Base-by-base conservation (phyloP, 2,797 vertebrate species). In the Synanceia verrucosa region DNA sequence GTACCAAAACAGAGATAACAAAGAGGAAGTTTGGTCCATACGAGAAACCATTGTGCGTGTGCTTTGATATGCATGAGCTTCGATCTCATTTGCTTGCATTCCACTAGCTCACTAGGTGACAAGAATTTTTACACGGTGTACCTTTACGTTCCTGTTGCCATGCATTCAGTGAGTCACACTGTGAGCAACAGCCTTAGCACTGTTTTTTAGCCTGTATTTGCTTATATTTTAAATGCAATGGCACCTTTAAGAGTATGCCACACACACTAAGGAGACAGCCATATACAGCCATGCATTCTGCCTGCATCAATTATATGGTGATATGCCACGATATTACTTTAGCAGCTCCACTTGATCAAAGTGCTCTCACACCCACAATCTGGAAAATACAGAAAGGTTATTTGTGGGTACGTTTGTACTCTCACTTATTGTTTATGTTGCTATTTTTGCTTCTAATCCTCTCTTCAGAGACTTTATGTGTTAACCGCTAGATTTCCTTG, bases 401-500 rank as follows among this genome's bases (percentile, higher is more conserved):
- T 76, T 62, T 69, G 34, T 14, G 6, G 37, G 24, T 34, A 53
- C 31, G 8, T 57, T 67, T 53, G 53, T 44, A 1, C 37, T 56
- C 61, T 63, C 29, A 1, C 65, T 72, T 23, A n/a, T 48, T 9
- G 28, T 47, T 65, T 44, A n/a, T 52, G 61, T 62, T 46, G 48
- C 71, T 76, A 70, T 86, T 86, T 70, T 48, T 62, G 52, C 59
- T 50, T 71, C 36, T 78, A 83, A 82, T 86, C 79, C 73, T 36
- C 47, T 75, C 59, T 63, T 79, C 51, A 58, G 58, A 77, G 59
- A 59, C 2, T 33, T 48, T n/a, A 10, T 41, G 46, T 60, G 59
- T 29, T 36, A 66, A 83, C 69, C 64, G 70, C 43, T 12, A 18
- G 47, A 67, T 73, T 81, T 72, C 16, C 69, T 65, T 57, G 56